Evolutionary conservation across 1,140 invertebrate genomes (phyloP).

Genomic region (Zaprionus davidi): DNA sequence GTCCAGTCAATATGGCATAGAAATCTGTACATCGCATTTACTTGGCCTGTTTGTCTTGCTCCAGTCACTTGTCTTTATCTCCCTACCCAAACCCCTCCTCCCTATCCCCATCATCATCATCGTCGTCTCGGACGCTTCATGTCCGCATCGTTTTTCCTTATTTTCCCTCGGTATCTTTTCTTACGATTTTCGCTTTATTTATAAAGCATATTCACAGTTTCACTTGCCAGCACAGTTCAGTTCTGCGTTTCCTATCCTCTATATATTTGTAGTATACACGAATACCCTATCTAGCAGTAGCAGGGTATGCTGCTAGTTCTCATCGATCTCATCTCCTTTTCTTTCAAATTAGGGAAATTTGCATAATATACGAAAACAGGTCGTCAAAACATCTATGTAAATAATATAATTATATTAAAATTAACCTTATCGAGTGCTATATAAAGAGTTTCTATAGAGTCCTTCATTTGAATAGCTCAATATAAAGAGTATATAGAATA

Average conservation of each 20-base stretch:
- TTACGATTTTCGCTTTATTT: constrained; percentile 46
- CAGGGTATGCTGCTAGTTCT: neutral
- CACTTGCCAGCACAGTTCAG: constrained; percentile 26
- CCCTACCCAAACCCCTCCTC: neutral
- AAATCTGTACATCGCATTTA: neutral
- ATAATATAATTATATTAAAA: neutral
- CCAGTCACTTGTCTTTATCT: constrained; percentile 6
- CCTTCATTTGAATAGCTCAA: too few species aligned
- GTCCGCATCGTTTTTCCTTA: constrained; percentile 31
- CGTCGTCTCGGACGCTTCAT: constrained; percentile 10
- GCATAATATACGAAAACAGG: neutral
- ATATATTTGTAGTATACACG: constrained; percentile 22
- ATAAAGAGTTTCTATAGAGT: too few species aligned
- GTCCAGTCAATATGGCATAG: neutral
- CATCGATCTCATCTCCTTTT: neutral
- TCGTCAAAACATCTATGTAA: neutral
- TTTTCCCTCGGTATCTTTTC: constrained; percentile 18
- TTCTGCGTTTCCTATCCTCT: constrained; percentile 25
- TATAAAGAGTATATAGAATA: too few species aligned
- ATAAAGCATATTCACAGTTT: constrained; percentile 39
- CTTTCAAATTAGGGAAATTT: neutral
- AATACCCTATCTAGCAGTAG: constrained; percentile 3
- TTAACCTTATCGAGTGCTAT: too few species aligned
- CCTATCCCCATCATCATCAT: constrained; percentile 7
- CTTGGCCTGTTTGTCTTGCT: neutral